Evolutionary conservation across 1,140 invertebrate species (phyloP).

Genomic region (Theocolax elegans): DNA sequence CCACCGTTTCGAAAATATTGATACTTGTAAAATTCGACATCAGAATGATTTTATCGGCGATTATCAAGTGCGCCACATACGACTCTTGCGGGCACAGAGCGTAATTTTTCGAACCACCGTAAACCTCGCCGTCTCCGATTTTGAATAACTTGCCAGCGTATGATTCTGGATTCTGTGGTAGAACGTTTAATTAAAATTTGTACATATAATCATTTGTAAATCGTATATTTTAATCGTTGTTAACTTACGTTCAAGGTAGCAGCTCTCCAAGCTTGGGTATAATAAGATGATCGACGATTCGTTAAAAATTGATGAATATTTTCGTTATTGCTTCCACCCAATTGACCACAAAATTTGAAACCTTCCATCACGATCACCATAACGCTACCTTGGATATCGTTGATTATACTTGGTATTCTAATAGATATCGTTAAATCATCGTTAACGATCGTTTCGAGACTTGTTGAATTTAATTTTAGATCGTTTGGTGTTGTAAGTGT

Average conservation of each 20-base stretch:
- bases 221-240: too few relatives aligned
- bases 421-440: constrained; percentile 42
- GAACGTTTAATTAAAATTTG: too few relatives aligned
- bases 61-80: constrained; percentile 43
- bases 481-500: constrained; percentile 1
- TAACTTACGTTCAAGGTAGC: constrained; percentile 38
- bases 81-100: constrained; percentile 38
- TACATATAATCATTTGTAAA: too few relatives aligned
- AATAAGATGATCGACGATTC: not conserved
- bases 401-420: constrained; percentile 43
- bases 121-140: constrained; percentile 44
- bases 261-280: constrained; percentile 45
- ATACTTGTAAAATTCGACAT: too few relatives aligned
- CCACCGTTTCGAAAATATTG: too few relatives aligned
- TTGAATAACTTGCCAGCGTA: constrained; percentile 33
- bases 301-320: not conserved
- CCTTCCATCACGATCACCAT: constrained; percentile 46
- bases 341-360: constrained; percentile 36
- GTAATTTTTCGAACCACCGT: constrained; percentile 44
- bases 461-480: constrained; percentile 26
- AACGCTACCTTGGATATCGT: constrained; percentile 40
- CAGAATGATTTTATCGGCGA: too few relatives aligned
- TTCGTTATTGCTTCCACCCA: not conserved
- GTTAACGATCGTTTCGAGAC: not conserved
- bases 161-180: constrained; percentile 14